Base-by-base conservation (phyloP, 2,888 invertebrate genomes). In the Liopterus haemorrhoidalis region DNA sequence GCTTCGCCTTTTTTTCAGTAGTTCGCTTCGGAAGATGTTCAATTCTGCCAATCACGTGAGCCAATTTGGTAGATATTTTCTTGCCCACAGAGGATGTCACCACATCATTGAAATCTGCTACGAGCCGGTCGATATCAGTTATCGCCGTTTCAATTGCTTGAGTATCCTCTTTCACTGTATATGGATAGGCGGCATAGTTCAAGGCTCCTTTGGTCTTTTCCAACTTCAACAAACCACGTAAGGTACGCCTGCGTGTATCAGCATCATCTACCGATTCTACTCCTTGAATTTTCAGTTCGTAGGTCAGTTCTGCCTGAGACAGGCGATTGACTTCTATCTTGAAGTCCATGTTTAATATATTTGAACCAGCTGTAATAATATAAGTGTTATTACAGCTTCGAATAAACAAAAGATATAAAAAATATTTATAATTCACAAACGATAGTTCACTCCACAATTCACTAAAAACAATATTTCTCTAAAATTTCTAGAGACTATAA, bases 201-300 rank as follows among this genome's bases (percentile, higher is more conserved):
- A n/a, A 38, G 2, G 2, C 5, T 9, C 18, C 11, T 16, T 16
- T 18, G n/a, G n/a, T n/a, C 16, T 27, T 38, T 8, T 27, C 27
- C 8, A 38, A 9, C 8, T 19, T 38, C 11, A 25, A 16, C 18
- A 38, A 16, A 2, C 2, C 16, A 2, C 38, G 18, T 4, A 38
- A 14, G 4, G 38, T 18, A 1, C 6, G n/a, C 6, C 38, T 15
- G 27, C 25, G 25, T 15, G 38, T 19, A 18, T 16, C 16, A 2
- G 18, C 4, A 8, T 14, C 19, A 38, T 2, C 11, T 3, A 2
- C 15, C 2, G 16, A 15, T 3, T 5, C 19, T 8, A 38, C 11
- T 11, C 38, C 38, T 18, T 19, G 16, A n/a, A 38, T 38, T 3
- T 18, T 16, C 2, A 25, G 19, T 8, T 38, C 38, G 19, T 38